phyloP scores from a whole-genome alignment of 2,888 invertebrate genomes.

The Phragmatobia fuliginosa region DNA sequence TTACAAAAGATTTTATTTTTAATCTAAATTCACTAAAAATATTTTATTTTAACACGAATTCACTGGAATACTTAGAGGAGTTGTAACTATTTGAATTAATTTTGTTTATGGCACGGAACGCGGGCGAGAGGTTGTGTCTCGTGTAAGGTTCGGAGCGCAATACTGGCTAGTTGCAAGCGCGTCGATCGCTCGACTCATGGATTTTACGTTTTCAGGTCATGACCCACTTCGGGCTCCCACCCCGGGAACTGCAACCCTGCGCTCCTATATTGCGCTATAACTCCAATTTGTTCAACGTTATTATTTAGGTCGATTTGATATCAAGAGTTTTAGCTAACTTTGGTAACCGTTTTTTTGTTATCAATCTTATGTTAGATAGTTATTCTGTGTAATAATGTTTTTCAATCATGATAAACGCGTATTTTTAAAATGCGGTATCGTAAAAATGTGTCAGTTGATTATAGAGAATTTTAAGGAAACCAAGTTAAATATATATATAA shows the following conservation, averaged over 20 bases:
- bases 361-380: background rate
- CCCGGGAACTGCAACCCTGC: constrained; percentile 43
- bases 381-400: background rate
- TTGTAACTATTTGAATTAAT: constrained; percentile 1
- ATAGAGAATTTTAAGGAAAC: background rate
- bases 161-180: constrained; percentile 49
- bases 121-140: constrained; percentile 30
- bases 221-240: constrained; percentile 41
- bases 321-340: background rate
- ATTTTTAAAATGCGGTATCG: background rate
- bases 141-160: constrained; percentile 34
- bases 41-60: background rate
- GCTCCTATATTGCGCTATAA: constrained; percentile 9
- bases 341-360: background rate
- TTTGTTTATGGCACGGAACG: constrained; percentile 9
- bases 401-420: background rate
- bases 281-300: constrained; percentile 5
- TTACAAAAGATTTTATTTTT: background rate
- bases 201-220: constrained; percentile 46
- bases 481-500: background rate
- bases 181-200: constrained; percentile 38
- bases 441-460: background rate
- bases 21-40: background rate
- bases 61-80: background rate
- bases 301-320: background rate